Percentiles rank a stretch among this genome's conserved stretches.
Conservation (phyloP, 1,140 invertebrate genomes). For the Bombus pascuorum region DNA sequence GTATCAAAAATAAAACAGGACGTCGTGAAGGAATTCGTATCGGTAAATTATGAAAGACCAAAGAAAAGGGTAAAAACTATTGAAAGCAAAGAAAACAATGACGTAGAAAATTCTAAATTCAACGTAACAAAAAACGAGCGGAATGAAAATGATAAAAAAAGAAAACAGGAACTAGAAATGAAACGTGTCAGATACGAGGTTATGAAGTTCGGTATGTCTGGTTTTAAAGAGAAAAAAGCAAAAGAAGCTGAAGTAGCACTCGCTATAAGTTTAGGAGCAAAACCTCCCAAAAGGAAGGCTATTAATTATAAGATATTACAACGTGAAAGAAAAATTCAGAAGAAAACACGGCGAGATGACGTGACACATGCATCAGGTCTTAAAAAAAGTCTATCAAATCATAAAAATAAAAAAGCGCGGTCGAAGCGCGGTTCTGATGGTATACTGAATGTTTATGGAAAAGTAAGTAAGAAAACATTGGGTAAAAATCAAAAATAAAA, state of each 20-base stretch:
- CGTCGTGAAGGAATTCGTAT: slow-evolving; percentile 77
- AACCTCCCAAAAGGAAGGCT: slow-evolving; percentile 83
- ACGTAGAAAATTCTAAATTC: background rate
- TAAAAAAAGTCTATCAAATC: slow-evolving; percentile 78
- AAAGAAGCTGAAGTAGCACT: slow-evolving; percentile 84
- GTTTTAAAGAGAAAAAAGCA: slow-evolving; percentile 83
- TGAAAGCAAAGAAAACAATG: background rate
- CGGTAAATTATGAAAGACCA: slow-evolving; percentile 81
- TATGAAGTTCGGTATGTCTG: slow-evolving; percentile 86
- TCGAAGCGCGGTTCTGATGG: slow-evolving; percentile 49
- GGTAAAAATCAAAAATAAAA: slow-evolving; percentile 50
- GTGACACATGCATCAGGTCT: slow-evolving; percentile 78
- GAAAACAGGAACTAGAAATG: slow-evolving; percentile 83
- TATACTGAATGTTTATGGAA: slow-evolving; percentile 78
- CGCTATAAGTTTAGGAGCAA: slow-evolving; percentile 85
- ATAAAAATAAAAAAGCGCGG: slow-evolving; percentile 69
- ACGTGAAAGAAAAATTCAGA: slow-evolving; percentile 78
- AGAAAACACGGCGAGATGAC: slow-evolving; percentile 74
- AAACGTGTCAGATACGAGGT: slow-evolving; percentile 85
- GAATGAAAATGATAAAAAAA: slow-evolving; percentile 50
- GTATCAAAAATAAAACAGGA: slow-evolving; percentile 82
- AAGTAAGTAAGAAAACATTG: slow-evolving; percentile 60
- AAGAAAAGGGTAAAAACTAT: slow-evolving; percentile 79
- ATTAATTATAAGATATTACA: slow-evolving; percentile 84
- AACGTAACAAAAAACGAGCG: background rate